phyloP scores from a whole-genome alignment of 37 sponge, comb jelly and placozoan species.

The Halichondria panicea region DNA sequence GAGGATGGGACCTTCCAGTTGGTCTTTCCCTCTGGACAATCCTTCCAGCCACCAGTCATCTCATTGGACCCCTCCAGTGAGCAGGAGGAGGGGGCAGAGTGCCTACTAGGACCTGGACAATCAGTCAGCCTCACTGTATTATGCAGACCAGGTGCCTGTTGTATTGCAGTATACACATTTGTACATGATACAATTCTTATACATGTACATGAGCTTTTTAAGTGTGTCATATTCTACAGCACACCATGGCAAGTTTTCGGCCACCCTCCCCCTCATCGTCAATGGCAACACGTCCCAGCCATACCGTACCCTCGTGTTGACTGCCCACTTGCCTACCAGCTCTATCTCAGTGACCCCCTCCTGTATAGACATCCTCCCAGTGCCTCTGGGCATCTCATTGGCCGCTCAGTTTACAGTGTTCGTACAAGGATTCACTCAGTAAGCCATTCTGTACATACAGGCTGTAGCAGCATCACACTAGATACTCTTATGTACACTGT shows the following conservation, averaged over 20 bases:
- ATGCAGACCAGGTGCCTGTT: conserved; percentile 28
- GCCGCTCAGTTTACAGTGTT: conserved; percentile 47
- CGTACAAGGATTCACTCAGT: conserved; percentile 55
- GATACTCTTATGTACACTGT: neutral
- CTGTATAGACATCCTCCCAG: conserved; percentile 49
- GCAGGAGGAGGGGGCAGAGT: conserved; percentile 12
- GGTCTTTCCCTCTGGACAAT: conserved; percentile 4
- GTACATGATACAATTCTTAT: neutral
- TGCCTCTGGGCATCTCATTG: conserved; percentile 62
- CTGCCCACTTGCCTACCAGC: conserved; percentile 32
- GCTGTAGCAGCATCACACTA: neutral
- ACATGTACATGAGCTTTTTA: neutral
- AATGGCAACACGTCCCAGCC: conserved; percentile 39
- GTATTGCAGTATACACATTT: neutral
- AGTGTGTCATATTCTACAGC: neutral
- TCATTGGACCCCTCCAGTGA: neutral
- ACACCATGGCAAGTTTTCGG: conserved; percentile 29
- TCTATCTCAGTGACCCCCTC: conserved; percentile 32
- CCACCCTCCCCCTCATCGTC: conserved; percentile 45
- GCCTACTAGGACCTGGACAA: conserved; percentile 20
- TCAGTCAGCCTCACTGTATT: neutral
- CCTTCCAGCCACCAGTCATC: neutral
- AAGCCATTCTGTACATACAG: too few species aligned
- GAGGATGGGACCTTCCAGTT: conserved; percentile 49
- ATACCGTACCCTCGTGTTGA: conserved; percentile 41